phyloP scores from a whole-genome alignment of 1,140 invertebrate species.

The Bombus affinis region DNA sequence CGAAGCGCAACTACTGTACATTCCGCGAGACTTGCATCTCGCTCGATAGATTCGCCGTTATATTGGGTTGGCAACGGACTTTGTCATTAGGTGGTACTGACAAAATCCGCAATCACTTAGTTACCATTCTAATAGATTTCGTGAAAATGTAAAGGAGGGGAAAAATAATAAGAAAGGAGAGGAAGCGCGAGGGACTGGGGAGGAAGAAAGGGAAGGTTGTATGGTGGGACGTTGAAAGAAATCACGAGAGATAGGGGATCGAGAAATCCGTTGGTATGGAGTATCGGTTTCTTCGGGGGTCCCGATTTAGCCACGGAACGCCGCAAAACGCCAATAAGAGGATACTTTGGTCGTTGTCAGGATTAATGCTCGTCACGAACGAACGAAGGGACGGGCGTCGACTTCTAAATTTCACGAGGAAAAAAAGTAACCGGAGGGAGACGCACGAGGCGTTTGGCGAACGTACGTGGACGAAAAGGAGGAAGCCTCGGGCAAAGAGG shows the following conservation, averaged over 20 bases:
- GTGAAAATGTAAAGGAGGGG: not conserved
- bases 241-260: not conserved
- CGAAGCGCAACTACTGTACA: not conserved
- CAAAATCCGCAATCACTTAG: too few species aligned
- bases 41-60: not conserved
- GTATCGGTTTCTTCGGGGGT: slow-evolving; percentile 33
- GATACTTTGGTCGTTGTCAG: slow-evolving; percentile 43
- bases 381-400: slow-evolving; percentile 49
- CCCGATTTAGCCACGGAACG: slow-evolving; percentile 62
- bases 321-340: slow-evolving; percentile 43
- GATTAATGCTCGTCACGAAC: slow-evolving; percentile 61
- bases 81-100: too few species aligned
- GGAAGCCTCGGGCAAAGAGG: slow-evolving; percentile 16
- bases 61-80: too few species aligned
- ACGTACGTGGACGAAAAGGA: slow-evolving; percentile 40
- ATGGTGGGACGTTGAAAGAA: not conserved
- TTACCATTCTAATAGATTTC: not conserved
- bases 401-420: slow-evolving; percentile 61
- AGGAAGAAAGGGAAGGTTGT: not conserved
- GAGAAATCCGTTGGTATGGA: not conserved
- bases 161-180: not conserved
- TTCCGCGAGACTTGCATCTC: not conserved
- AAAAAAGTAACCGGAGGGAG: slow-evolving; percentile 1
- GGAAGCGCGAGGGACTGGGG: too few species aligned
- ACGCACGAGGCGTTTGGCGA: not conserved